Base-by-base conservation (phyloP, 2,888 invertebrate species). In the Thyatira batis region DNA sequence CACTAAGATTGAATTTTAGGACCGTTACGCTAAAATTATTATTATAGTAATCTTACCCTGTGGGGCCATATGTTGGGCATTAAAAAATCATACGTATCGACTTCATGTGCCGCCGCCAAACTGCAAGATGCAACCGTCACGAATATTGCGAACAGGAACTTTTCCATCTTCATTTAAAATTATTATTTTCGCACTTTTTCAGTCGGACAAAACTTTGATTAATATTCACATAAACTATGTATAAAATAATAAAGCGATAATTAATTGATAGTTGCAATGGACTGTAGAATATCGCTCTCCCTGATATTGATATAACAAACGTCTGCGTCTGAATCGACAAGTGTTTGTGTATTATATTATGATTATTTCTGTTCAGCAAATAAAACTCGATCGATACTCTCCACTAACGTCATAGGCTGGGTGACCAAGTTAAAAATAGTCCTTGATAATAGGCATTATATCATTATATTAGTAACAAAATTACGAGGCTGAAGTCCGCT, bases 31-130 rank as follows among this genome's bases (percentile, higher is more conserved):
- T n/a, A n/a, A n/a, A n/a, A n/a, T n/a, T n/a, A n/a, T n/a, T n/a
- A n/a, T n/a, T n/a, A 44, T 52, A 49, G 53, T 45, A 30, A 60
- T 93, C 94, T 94, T 92, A 97, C 97, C 89, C 92, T 93, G 74
- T 95, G 93, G 23, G 97, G 97, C 75, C 93, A 94, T 51, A 97
- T 96, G 87, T 96, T 94, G 58, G 97, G 97, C 97, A 97, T 97
- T 20, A 96, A 87, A 68, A 97, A 92, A 54, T 95, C 93, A 78
- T 95, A 97, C 58, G 93, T 82, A 65, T 91, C 86, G 51, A 88
- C 73, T 76, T 90, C 89, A 54, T 78, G 59, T 3, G 82, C 73
- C 30, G 67, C 65, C 49, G 67, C 71, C 52, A 72, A 67, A 58
- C 61, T 52, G 49, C 65, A 74, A 55, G 70, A 53, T n/a, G 61